phyloP scores from a whole-genome alignment of 1,140 invertebrate species.

The Dolichoris vasculosae region DNA sequence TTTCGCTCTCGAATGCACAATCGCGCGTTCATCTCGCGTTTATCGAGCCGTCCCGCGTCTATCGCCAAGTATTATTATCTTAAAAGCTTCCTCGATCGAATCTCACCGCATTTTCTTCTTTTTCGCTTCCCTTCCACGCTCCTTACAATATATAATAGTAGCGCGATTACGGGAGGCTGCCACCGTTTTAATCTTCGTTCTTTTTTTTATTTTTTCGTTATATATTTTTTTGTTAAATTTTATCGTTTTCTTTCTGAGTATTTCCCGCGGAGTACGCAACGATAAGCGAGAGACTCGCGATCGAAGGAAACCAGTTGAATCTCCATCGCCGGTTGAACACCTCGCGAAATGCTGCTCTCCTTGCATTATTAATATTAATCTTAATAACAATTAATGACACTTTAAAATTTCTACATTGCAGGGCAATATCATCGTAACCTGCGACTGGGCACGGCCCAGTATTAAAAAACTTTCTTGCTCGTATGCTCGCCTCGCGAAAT shows the following conservation, averaged over 20 bases:
- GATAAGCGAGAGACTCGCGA: conserved; percentile 56
- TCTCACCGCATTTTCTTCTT: conserved; percentile 52
- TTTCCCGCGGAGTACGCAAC: conserved; percentile 63
- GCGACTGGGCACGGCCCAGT: conserved; percentile 65
- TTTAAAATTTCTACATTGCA: conserved; percentile 72
- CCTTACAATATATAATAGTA: conserved; percentile 65
- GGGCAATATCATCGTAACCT: conserved; percentile 63
- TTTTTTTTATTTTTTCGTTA: conserved; percentile 35
- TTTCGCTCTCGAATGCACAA: conserved; percentile 34
- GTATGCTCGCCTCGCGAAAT: conserved; percentile 56
- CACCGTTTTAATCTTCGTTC: conserved; percentile 51
- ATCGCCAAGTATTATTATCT: conserved; percentile 25
- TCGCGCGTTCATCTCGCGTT: no score
- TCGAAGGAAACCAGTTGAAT: conserved; percentile 47
- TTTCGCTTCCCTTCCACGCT: conserved; percentile 53
- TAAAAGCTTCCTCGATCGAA: conserved; percentile 57
- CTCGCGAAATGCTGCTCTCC: conserved; percentile 43
- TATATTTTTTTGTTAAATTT: conserved; percentile 34
- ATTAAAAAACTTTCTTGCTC: conserved; percentile 60
- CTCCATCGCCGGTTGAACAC: conserved; percentile 49
- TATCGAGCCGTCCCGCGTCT: conserved; percentile 40
- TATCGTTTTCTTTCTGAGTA: conserved; percentile 62
- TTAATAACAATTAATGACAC: conserved; percentile 73
- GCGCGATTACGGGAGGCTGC: conserved; percentile 63
- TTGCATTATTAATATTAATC: conserved; percentile 65